phyloP scores from a whole-genome alignment of 2,888 invertebrate genomes.

The Cyaniris semiargus region DNA sequence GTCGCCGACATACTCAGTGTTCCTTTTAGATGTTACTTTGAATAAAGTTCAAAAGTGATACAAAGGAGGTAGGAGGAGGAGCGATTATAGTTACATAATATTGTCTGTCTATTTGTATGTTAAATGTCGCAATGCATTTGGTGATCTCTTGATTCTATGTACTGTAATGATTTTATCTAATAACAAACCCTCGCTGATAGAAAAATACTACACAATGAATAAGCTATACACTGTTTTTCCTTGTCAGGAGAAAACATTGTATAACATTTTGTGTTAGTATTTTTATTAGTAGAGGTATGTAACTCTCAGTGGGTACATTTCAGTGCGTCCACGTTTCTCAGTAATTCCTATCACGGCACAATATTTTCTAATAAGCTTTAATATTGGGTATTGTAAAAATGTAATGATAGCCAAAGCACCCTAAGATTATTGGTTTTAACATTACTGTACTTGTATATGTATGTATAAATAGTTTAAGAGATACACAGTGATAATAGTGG shows the following conservation, averaged over 20 bases:
- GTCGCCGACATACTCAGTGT: neutral
- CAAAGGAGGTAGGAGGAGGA: too few species aligned
- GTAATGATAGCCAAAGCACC: conserved; percentile 71
- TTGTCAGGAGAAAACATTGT: neutral
- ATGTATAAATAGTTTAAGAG: conserved; percentile 64
- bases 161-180: neutral
- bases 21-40: neutral
- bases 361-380: conserved; percentile 51
- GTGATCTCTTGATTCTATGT: neutral
- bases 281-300: neutral
- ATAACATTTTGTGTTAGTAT: neutral
- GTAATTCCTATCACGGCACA: conserved; percentile 46
- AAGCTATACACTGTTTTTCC: neutral
- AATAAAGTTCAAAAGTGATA: too few species aligned
- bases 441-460: conserved; percentile 63
- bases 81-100: neutral
- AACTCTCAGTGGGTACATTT: neutral
- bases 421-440: conserved; percentile 65
- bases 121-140: neutral
- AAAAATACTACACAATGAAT: too few species aligned
- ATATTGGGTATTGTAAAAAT: conserved; percentile 57
- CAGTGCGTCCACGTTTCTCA: neutral
- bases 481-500: conserved; percentile 78
- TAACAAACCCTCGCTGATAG: neutral
- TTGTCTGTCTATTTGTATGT: neutral